phyloP scores from a whole-genome alignment of 1,140 invertebrate species.

The Nixonia krombeini region DNA sequence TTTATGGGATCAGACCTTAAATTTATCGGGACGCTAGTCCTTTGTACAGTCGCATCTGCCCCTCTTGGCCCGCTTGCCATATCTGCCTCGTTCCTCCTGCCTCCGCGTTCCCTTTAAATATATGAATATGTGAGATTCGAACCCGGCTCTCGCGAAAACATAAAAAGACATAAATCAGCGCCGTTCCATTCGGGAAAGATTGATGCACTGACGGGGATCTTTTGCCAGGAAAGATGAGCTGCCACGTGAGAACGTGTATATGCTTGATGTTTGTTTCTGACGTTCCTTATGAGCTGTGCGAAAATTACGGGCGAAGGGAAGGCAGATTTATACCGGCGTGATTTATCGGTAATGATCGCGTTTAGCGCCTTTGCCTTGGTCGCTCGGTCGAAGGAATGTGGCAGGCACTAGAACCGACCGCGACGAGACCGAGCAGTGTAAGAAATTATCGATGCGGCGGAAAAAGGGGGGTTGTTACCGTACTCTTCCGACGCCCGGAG shows the following conservation, averaged over 20 bases:
- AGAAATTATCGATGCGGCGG: too few relatives aligned
- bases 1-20: constrained; percentile 61
- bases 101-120: constrained; percentile 11
- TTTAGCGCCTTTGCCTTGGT: neutral
- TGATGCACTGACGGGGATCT: constrained; percentile 11
- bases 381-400: too few relatives aligned
- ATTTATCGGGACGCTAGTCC: constrained; percentile 58
- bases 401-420: neutral
- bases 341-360: constrained; percentile 2
- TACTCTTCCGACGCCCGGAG: neutral
- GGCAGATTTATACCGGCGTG: too few relatives aligned
- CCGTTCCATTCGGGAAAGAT: constrained; percentile 3
- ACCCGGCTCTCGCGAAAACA: constrained; percentile 40
- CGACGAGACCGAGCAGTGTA: too few relatives aligned
- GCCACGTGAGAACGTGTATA: neutral
- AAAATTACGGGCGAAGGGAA: constrained; percentile 1
- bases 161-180: constrained; percentile 60
- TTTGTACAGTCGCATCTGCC: constrained; percentile 30
- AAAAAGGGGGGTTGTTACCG: neutral
- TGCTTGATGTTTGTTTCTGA: constrained; percentile 13
- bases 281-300: constrained; percentile 5
- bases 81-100: constrained; percentile 4
- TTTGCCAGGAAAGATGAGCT: constrained; percentile 7
- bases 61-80: neutral
- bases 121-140: constrained; percentile 3